These are phyloP conservation scores for Caenorhabditis wallacei DNA, from an alignment of 2,888 invertebrate species.

Conservation along the genomic window DNA sequence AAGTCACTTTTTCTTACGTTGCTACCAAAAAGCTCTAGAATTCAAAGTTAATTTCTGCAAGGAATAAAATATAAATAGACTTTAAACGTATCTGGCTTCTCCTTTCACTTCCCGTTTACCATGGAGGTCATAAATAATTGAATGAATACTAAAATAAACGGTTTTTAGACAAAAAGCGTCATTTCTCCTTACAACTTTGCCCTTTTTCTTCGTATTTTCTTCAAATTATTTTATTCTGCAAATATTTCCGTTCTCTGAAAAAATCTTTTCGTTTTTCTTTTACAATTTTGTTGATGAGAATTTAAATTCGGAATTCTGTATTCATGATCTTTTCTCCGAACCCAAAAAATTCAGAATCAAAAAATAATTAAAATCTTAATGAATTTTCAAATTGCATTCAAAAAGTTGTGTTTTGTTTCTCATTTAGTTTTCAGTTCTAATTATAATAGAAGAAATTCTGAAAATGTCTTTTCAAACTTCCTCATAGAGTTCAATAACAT, in stretches of 20 bases:
- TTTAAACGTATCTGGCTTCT: conserved; percentile 20
- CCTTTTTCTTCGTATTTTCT: not conserved
- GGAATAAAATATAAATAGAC: not conserved
- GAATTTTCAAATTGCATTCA: not conserved
- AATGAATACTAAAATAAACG: conserved; percentile 3
- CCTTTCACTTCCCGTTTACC: conserved; percentile 22
- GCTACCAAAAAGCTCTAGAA: too few species aligned
- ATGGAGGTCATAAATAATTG: conserved; percentile 18
- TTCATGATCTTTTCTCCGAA: too few species aligned
- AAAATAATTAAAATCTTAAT: not conserved
- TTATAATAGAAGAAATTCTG: not conserved
- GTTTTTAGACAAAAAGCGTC: conserved; percentile 12
- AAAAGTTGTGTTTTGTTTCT: not conserved
- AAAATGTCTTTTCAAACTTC: not conserved
- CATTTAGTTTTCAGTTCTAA: not conserved
- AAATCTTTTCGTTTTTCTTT: not conserved
- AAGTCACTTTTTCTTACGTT: too few species aligned
- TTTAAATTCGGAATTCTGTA: too few species aligned
- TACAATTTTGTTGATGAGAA: conserved; percentile 14
- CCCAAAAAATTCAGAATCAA: too few species aligned
- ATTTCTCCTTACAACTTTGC: not conserved
- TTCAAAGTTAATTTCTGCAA: too few species aligned
- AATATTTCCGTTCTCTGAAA: not conserved
- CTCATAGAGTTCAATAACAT: conserved; percentile 9
- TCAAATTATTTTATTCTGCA: conserved; percentile 11